Evolutionary conservation across 2,888 invertebrate genomes (phyloP).

Genomic region (Acronicta alni): DNA sequence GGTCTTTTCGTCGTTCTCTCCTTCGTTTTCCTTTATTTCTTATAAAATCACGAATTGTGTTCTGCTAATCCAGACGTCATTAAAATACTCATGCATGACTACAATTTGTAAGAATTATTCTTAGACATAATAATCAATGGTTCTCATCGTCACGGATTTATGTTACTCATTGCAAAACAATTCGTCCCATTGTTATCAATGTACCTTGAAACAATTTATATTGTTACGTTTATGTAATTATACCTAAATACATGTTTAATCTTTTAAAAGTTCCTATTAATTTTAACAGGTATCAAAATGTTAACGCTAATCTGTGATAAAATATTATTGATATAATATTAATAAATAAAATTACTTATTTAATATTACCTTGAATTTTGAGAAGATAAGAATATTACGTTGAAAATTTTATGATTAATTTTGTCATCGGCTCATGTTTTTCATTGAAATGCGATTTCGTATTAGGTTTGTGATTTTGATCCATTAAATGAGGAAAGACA

Average conservation of each 20-base stretch:
- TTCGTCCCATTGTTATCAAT: conserved; percentile 28
- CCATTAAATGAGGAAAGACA: too few relatives aligned
- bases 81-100: too few relatives aligned
- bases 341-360: neutral
- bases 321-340: conserved; percentile 7
- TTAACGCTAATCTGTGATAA: conserved; percentile 21
- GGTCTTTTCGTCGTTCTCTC: too few relatives aligned
- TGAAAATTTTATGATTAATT: neutral
- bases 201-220: conserved; percentile 11
- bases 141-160: conserved; percentile 15
- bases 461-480: too few relatives aligned
- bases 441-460: conserved; percentile 4
- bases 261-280: conserved; percentile 10
- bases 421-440: neutral
- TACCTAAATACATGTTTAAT: neutral
- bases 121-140: too few relatives aligned
- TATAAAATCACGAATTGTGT: too few relatives aligned
- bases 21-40: too few relatives aligned
- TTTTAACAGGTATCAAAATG: conserved; percentile 4
- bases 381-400: neutral
- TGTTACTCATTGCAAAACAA: conserved; percentile 12
- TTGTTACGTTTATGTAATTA: neutral
- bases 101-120: neutral
- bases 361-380: conserved; percentile 10
- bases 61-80: too few relatives aligned